Conservation (phyloP, 2,797 vertebrate species). For the Xenops minutus region DNA sequence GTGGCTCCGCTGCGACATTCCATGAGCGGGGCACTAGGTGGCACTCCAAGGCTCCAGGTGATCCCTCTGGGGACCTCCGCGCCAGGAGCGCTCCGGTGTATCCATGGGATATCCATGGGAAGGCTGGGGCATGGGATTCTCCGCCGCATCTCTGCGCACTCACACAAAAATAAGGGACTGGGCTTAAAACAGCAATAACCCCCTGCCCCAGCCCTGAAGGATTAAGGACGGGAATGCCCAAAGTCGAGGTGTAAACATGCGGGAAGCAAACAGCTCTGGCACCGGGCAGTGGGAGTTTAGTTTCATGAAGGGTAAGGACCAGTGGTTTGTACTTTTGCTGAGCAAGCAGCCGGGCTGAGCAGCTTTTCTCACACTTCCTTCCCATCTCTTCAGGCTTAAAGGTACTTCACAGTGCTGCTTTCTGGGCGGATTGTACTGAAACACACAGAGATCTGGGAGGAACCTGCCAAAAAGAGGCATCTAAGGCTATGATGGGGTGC, state of each 20-base stretch:
- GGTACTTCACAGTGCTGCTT: background rate
- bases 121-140: background rate
- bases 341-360: background rate
- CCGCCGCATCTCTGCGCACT: background rate
- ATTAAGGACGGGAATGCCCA: background rate
- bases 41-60: constrained; percentile 61
- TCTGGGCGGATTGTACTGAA: background rate
- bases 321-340: background rate
- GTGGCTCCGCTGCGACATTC: background rate
- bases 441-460: background rate
- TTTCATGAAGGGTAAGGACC: background rate
- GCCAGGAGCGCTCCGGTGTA: background rate
- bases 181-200: background rate
- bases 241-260: constrained; percentile 15
- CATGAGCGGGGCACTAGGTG: constrained; percentile 39
- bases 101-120: background rate
- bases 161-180: background rate
- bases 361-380: background rate
- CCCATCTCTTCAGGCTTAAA: background rate
- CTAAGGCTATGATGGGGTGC: background rate
- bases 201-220: background rate
- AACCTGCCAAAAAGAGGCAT: background rate
- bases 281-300: rapidly evolving
- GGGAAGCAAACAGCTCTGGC: background rate
- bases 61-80: background rate